These are phyloP conservation scores for Oceanodroma leucorhoa DNA, from an alignment of 2,797 vertebrate species.

Conservation along the genomic window DNA sequence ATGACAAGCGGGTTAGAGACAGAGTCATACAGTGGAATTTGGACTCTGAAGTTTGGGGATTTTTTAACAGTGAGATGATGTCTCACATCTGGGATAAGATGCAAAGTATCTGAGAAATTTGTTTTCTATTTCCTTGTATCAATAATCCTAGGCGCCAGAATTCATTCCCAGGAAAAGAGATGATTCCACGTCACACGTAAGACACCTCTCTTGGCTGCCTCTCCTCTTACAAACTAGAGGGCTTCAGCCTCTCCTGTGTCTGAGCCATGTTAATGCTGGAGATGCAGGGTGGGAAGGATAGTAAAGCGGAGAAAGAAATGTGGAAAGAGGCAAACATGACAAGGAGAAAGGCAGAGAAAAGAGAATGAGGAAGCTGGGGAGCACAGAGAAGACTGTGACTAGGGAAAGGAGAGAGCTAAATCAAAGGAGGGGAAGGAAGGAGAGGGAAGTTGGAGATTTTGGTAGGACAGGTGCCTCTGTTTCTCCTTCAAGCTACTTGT, in stretches of 20 bases:
- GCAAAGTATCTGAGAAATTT: neutral
- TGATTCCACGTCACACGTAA: neutral
- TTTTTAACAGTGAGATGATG: neutral
- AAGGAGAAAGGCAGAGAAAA: neutral
- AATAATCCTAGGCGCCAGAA: constrained; percentile 24
- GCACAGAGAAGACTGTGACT: neutral
- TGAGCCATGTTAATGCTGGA: neutral
- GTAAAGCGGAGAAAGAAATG: neutral
- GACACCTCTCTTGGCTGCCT: neutral
- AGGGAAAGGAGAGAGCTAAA: neutral
- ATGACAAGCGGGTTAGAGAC: neutral
- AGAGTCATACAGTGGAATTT: neutral
- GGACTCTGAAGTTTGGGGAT: neutral
- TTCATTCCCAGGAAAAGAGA: neutral
- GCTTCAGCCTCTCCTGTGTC: neutral
- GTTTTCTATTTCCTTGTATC: neutral
- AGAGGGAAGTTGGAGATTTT: neutral
- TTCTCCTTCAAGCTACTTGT: neutral
- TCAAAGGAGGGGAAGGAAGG: neutral
- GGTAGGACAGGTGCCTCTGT: neutral
- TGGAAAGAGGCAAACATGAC: neutral
- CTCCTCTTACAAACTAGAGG: neutral
- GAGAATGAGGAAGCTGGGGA: neutral
- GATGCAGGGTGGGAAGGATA: neutral
- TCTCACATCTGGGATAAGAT: neutral